Evolutionary conservation across 2,888 invertebrate genomes (phyloP).

Genomic region (Trachelus iudaicus): DNA sequence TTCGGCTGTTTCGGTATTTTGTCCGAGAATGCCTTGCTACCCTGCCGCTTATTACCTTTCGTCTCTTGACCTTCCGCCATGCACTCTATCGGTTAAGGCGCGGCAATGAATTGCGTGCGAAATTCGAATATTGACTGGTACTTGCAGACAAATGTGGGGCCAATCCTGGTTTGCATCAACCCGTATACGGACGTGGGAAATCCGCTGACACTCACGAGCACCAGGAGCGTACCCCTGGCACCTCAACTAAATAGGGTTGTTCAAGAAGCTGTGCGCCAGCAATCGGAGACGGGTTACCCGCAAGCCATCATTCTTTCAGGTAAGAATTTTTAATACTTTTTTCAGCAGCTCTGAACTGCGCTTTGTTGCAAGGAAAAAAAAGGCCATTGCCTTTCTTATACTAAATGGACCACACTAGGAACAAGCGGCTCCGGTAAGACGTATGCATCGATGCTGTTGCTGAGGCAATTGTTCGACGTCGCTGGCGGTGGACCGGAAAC

Average conservation of each 20-base stretch:
- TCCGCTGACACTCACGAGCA: constrained; percentile 86
- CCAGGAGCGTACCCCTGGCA: constrained; percentile 78
- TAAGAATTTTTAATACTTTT: constrained; percentile 47
- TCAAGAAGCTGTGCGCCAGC: constrained; percentile 91
- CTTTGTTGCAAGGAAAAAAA: neutral
- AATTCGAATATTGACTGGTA: neutral
- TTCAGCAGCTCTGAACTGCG: neutral
- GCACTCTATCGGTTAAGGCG: too few relatives aligned
- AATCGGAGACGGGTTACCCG: constrained; percentile 94
- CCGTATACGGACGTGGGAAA: constrained; percentile 89
- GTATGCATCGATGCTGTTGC: constrained; percentile 88
- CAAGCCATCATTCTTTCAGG: constrained; percentile 94
- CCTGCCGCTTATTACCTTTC: too few relatives aligned
- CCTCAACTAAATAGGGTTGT: constrained; percentile 90
- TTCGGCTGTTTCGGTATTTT: too few relatives aligned
- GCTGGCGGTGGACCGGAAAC: constrained; percentile 96
- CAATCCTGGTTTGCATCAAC: constrained; percentile 90
- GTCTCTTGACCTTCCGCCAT: too few relatives aligned
- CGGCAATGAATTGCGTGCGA: too few relatives aligned
- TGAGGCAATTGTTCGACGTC: constrained; percentile 91
- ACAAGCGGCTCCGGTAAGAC: constrained; percentile 95
- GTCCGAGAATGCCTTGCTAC: too few relatives aligned
- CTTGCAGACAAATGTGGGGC: constrained; percentile 91
- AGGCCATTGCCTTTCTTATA: neutral
- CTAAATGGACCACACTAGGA: constrained; percentile 66